Evolutionary conservation across 2,888 invertebrate species (phyloP).

Genomic region (Ligdia adustata): DNA sequence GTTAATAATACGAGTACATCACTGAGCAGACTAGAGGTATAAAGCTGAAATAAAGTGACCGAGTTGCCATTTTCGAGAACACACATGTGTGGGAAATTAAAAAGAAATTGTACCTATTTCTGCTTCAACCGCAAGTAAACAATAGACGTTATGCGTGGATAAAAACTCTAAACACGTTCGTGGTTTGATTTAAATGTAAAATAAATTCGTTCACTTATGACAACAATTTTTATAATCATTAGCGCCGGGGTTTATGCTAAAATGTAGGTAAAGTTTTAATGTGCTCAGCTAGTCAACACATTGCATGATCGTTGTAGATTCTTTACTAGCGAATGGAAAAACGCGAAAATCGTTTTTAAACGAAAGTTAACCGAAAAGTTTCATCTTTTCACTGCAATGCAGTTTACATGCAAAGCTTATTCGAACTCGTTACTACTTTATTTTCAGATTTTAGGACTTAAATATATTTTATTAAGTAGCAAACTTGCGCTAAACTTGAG

Average conservation of each 20-base stretch:
- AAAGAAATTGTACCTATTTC: background rate
- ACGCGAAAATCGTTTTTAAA: constrained; percentile 7
- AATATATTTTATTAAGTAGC: constrained; percentile 7
- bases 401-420: constrained; percentile 20
- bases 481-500: background rate
- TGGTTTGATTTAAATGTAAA: no score
- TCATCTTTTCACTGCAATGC: constrained; percentile 14
- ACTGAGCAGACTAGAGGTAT: background rate
- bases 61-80: background rate
- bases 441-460: constrained; percentile 3
- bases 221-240: no score
- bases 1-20: no score
- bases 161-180: no score
- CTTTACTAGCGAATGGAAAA: constrained; percentile 5
- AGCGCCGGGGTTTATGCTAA: background rate
- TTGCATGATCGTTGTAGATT: constrained; percentile 1
- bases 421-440: background rate
- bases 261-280: background rate
- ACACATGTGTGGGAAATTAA: background rate
- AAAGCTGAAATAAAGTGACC: background rate
- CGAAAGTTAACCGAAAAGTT: constrained; percentile 9
- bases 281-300: background rate
- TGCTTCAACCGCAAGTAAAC: no score
- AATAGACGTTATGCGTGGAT: no score
- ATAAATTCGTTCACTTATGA: no score